Evolutionary conservation across 2,888 invertebrate genomes (phyloP).

Genomic region (Hetaerina titia): DNA sequence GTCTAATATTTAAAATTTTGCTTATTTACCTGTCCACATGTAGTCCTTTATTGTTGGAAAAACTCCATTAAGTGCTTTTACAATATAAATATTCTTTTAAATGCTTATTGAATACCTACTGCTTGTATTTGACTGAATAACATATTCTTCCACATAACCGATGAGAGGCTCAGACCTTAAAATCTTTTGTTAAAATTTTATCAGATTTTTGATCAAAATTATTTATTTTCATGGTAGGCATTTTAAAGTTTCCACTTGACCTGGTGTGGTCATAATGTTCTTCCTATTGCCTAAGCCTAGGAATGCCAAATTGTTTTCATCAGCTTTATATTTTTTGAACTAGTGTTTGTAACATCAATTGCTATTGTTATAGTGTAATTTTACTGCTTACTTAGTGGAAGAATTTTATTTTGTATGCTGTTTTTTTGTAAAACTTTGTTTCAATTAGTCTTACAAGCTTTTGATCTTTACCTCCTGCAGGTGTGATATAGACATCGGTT

Average conservation of each 20-base stretch:
- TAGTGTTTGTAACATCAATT: neutral
- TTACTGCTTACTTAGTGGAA: neutral
- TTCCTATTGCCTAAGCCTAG: neutral
- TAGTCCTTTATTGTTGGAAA: neutral
- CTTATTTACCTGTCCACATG: neutral
- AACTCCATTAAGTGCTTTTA: neutral
- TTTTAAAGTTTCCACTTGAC: neutral
- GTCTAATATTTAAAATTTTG: neutral
- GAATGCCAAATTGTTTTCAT: neutral
- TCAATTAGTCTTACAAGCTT: conserved; percentile 45
- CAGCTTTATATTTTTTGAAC: neutral
- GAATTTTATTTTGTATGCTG: neutral
- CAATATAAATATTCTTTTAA: neutral
- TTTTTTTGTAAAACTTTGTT: conserved; percentile 41
- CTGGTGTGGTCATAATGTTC: neutral
- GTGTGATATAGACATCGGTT: conserved; percentile 52
- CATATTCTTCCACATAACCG: neutral
- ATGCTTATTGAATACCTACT: neutral
- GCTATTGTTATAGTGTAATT: neutral
- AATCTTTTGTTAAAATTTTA: neutral
- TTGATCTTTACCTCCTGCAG: conserved; percentile 38
- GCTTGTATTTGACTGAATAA: neutral
- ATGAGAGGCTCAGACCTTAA: neutral
- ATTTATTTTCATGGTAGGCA: neutral
- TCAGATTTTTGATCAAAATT: neutral